A percentile compares a stretch with the other conserved stretches of the same genome.
phyloP scores from a whole-genome alignment of 2,888 invertebrate species.

The Tenthredo notha region DNA sequence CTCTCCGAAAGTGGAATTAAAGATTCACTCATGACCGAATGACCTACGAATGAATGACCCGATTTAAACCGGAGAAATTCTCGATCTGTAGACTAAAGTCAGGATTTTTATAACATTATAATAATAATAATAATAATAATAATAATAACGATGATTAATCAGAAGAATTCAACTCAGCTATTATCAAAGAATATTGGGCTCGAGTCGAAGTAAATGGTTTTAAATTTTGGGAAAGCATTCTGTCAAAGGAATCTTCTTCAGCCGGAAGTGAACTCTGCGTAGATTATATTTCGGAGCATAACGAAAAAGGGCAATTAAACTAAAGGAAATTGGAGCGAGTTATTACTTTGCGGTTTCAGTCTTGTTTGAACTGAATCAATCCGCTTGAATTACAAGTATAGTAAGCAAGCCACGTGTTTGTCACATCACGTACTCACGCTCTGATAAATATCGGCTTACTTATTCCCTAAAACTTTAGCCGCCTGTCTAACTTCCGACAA shows the following conservation, averaged over 20 bases:
- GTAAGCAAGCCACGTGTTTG: not conserved
- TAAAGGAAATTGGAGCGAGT: not conserved
- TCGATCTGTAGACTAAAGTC: not conserved
- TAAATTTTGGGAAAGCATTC: not conserved
- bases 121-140: not conserved
- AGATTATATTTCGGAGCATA: not conserved
- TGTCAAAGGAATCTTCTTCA: not conserved
- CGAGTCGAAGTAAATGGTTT: not conserved
- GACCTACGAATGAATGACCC: not conserved
- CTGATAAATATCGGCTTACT: conserved; percentile 1
- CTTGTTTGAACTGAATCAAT: not conserved
- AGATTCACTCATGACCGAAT: not conserved
- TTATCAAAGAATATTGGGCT: not conserved
- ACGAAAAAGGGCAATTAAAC: not conserved
- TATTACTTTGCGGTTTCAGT: not conserved
- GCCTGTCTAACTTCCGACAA: not conserved
- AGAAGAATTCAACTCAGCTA: not conserved
- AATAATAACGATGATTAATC: not conserved
- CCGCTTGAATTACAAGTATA: not conserved
- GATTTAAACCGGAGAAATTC: not conserved
- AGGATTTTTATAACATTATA: not conserved
- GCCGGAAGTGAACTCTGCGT: not conserved
- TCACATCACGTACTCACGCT: not conserved
- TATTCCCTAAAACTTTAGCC: not conserved
- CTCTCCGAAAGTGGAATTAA: not conserved